Conservation (phyloP, 2,797 vertebrate genomes). For the Anguilla obscura region DNA sequence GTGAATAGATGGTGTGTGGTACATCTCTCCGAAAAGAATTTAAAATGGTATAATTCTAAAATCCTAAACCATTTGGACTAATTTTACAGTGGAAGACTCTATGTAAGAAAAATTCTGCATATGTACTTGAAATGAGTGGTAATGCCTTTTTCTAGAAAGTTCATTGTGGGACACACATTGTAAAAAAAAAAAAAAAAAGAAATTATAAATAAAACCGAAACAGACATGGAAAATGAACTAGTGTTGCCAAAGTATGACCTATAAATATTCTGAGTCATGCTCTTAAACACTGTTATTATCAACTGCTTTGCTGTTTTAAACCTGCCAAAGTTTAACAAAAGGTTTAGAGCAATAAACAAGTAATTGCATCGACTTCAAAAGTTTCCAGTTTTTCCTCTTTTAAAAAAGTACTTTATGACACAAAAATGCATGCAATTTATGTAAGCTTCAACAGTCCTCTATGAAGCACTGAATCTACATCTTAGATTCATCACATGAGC, state of each 20-base stretch:
- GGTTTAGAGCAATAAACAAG: constrained; percentile 33
- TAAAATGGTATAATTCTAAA: constrained; percentile 35
- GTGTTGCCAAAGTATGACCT: constrained; percentile 34
- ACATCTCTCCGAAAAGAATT: constrained; percentile 43
- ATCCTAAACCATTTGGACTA: constrained; percentile 39
- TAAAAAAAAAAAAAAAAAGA: constrained; percentile 27
- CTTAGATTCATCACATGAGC: neutral
- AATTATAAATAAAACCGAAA: constrained; percentile 35
- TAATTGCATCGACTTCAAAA: constrained; percentile 35
- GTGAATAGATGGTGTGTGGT: constrained; percentile 40
- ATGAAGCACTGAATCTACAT: neutral
- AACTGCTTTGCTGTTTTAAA: constrained; percentile 30
- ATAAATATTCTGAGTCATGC: constrained; percentile 35
- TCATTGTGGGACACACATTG: constrained; percentile 32
- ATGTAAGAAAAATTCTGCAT: neutral
- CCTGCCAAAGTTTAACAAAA: constrained; percentile 34
- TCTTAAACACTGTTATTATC: constrained; percentile 37
- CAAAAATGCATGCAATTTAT: constrained; percentile 15
- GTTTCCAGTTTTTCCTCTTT: constrained; percentile 21
- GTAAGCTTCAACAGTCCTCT: neutral
- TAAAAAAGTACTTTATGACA: constrained; percentile 22
- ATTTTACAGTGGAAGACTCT: constrained; percentile 15
- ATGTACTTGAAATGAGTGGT: neutral
- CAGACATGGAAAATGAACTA: constrained; percentile 25
- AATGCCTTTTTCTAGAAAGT: constrained; percentile 22